phyloP scores from a whole-genome alignment of 1,140 invertebrate species.

The Drosophila pseudoobscura region DNA sequence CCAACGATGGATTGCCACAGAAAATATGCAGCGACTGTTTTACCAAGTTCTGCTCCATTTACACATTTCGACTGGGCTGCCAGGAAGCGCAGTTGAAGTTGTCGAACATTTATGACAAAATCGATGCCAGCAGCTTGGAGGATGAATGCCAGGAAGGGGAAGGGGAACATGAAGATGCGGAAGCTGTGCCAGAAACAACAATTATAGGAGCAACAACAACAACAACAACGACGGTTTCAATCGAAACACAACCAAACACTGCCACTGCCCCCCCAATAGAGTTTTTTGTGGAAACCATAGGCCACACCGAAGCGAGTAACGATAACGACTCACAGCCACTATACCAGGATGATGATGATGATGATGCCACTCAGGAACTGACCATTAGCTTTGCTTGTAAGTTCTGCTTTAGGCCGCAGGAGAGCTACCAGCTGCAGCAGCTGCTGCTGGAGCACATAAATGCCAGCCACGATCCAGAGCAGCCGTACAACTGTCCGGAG shows the following conservation, averaged over 20 bases:
- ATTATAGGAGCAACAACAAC: neutral
- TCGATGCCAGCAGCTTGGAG: conserved; percentile 64
- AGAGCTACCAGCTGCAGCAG: conserved; percentile 67
- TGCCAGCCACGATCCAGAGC: conserved; percentile 56
- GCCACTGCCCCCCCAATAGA: conserved; percentile 53
- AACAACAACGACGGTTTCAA: conserved; percentile 48
- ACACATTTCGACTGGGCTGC: conserved; percentile 69
- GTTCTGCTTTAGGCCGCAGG: conserved; percentile 64
- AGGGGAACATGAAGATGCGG: neutral
- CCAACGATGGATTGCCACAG: conserved; percentile 75
- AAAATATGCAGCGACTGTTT: conserved; percentile 80
- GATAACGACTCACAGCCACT: conserved; percentile 2
- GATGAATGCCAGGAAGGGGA: conserved; percentile 38
- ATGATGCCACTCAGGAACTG: conserved; percentile 22
- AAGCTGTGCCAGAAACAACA: conserved; percentile 1
- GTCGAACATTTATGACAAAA: conserved; percentile 78
- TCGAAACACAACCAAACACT: conserved; percentile 58
- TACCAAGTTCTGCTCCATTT: conserved; percentile 74
- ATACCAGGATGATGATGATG: no score
- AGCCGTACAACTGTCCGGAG: conserved; percentile 76
- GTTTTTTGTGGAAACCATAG: conserved; percentile 58
- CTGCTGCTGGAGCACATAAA: conserved; percentile 70
- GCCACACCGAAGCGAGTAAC: conserved; percentile 33
- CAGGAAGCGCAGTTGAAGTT: conserved; percentile 74
- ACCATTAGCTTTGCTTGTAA: conserved; percentile 72